These are phyloP conservation scores for Callinectes sapidus DNA, from an alignment of 2,888 invertebrate genomes.

Conservation along the genomic window DNA sequence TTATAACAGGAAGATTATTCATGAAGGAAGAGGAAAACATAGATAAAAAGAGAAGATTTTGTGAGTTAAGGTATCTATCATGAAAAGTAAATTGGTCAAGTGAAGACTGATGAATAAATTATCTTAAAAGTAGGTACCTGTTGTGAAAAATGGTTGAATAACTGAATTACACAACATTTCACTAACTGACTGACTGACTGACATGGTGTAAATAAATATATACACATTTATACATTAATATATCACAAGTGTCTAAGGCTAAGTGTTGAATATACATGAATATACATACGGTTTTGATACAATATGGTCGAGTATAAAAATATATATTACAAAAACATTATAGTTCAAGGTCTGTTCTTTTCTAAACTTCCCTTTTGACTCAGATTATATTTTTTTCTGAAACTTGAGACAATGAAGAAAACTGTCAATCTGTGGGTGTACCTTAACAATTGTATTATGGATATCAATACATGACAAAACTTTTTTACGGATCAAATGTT, in stretches of 20 bases:
- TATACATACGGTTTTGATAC: slow-evolving; percentile 30
- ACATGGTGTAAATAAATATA: slow-evolving; percentile 8
- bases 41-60: no score
- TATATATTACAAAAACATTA: neutral
- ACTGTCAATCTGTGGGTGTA: neutral
- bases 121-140: neutral
- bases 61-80: no score
- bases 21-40: no score
- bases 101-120: no score
- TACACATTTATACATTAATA: slow-evolving; percentile 22
- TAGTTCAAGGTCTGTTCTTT: neutral
- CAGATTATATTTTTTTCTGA: neutral
- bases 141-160: neutral
- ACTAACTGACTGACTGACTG: slow-evolving; percentile 14
- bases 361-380: neutral
- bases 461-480: neutral
- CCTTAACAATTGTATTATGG: neutral
- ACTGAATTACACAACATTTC: neutral
- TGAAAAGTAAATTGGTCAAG: no score
- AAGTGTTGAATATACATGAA: slow-evolving; percentile 17
- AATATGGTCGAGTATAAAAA: neutral
- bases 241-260: slow-evolving; percentile 28
- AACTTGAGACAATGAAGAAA: neutral
- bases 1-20: no score
- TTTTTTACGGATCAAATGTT: neutral